Evolutionary conservation across 2,888 invertebrate species (phyloP).

Genomic region (Lasiommata megera): DNA sequence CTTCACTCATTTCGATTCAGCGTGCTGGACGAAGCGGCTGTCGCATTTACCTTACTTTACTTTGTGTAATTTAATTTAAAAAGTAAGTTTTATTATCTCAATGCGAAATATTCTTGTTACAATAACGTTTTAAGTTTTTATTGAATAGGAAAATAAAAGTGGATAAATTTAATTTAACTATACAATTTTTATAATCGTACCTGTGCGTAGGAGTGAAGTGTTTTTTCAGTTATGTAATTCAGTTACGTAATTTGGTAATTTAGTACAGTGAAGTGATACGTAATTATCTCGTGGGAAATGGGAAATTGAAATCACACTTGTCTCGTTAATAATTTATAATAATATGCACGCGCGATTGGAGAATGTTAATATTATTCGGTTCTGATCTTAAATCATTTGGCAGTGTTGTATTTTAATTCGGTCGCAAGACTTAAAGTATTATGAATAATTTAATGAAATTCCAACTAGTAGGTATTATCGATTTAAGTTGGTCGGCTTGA

Average conservation of each 20-base stretch:
- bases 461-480: too few relatives aligned
- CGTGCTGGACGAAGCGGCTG: conserved; percentile 65
- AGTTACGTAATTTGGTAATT: conserved; percentile 18
- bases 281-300: conserved; percentile 64
- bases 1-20: conserved; percentile 65
- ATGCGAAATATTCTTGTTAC: conserved; percentile 11
- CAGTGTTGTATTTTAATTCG: too few relatives aligned
- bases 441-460: background rate
- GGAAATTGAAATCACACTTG: conserved; percentile 84
- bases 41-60: conserved; percentile 54
- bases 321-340: conserved; percentile 44
- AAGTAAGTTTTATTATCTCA: conserved; percentile 58
- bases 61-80: conserved; percentile 58
- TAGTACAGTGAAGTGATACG: conserved; percentile 29
- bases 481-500: too few relatives aligned
- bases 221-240: conserved; percentile 21
- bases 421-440: too few relatives aligned
- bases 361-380: background rate
- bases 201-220: conserved; percentile 20
- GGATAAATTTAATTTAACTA: background rate
- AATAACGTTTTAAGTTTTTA: conserved; percentile 7
- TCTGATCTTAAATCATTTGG: background rate
- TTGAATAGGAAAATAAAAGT: background rate
- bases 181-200: background rate
- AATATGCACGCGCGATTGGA: background rate